Evolutionary conservation across 1,140 invertebrate species (phyloP), one percentile per base, ranked within the genome.

Genomic region (Leptopilina boulardi): DNA sequence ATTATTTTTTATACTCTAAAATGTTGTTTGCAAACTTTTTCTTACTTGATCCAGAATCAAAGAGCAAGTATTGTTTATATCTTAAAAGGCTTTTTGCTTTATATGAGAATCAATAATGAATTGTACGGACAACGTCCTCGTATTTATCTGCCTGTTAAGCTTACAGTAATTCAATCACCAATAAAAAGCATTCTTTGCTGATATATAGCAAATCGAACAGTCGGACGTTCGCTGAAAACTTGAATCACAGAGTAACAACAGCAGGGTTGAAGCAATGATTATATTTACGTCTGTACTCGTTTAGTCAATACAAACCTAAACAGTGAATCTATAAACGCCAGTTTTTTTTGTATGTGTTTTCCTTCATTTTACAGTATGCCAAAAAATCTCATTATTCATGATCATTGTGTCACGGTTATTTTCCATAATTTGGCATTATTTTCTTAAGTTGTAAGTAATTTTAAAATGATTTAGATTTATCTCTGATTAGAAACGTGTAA

Each of bases 111-210:
- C 23, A 34, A 30, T 66, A 66, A 19, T 6, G 23, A 30, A 66
- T n/a, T 66, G 13, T 30, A 66, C 59, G 59, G 59, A 66, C 59
- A 66, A 66, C 59, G 59, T 66, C 23, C 59, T 66, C 59, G 23
- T 30, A 66, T 34, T 66, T 66, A 66, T 66, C 59, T 59, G 19
- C 23, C 26, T 66, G 56, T 66, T 66, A 21, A 66, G 21, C 21
- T 66, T 66, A 21, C 26, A 30, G 59, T 66, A 23, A 66, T 26
- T 66, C 59, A n/a, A 66, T 66, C 59, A 66, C 23, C 23, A 66
- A 66, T 66, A 30, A 66, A 66, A 66, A 66, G 15, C 56, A 34
- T 66, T 30, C 23, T 66, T n/a, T 6, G 21, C 59, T 66, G 59
- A 66, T 66, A n/a, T n/a, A 66, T 15, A 11, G 26, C 59, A 66